Conservation (phyloP, 1,140 invertebrate genomes). For the Drosophila dunni region DNA sequence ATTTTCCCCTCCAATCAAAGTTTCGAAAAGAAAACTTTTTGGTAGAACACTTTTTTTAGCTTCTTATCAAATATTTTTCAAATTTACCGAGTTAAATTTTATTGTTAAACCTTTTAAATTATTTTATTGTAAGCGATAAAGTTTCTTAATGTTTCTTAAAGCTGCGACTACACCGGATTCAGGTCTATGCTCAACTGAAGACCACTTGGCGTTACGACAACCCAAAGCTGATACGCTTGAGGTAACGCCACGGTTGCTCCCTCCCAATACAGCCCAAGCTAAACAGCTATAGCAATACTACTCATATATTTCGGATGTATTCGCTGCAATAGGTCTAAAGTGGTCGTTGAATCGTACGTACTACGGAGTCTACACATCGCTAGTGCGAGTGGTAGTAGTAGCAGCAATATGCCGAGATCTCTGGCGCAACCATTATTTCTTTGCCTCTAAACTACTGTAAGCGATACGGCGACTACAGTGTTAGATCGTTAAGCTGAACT, state of each 20-base stretch:
- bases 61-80: too few species aligned
- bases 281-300: too few species aligned
- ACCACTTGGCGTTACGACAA: slow-evolving; percentile 69
- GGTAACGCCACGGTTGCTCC: slow-evolving; percentile 51
- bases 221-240: slow-evolving; percentile 67
- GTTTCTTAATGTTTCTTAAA: slow-evolving; percentile 2
- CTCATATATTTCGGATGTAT: slow-evolving; percentile 12
- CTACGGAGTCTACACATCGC: slow-evolving; percentile 10
- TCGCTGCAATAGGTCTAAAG: slow-evolving; percentile 34
- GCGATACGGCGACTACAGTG: slow-evolving; percentile 8
- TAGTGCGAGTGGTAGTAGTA: too few species aligned
- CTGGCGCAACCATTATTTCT: slow-evolving; percentile 43
- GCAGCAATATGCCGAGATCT: slow-evolving; percentile 15
- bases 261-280: neutral
- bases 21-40: too few species aligned
- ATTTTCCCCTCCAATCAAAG: too few species aligned
- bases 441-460: slow-evolving; percentile 6
- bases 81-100: neutral
- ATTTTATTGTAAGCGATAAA: neutral
- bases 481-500: neutral
- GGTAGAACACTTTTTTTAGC: too few species aligned
- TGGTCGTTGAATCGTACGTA: slow-evolving; percentile 9
- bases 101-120: neutral
- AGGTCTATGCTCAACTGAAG: slow-evolving; percentile 74
- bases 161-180: slow-evolving; percentile 49